Base-by-base conservation (phyloP, 2,113 vertebrate species). In the Pipra filicauda region DNA sequence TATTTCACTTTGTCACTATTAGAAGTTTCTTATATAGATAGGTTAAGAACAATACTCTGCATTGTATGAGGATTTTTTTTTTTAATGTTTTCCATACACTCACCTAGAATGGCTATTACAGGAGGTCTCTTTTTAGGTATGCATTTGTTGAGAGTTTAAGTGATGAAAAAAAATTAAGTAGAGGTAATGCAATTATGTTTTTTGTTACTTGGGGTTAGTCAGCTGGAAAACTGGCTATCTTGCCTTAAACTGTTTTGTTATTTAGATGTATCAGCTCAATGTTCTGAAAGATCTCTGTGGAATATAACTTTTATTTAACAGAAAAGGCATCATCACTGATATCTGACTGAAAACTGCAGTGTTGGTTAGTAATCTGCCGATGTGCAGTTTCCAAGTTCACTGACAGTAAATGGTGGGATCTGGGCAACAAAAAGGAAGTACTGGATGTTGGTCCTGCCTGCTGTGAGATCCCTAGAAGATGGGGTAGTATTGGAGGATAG, bases 1-100 rank as follows among this genome's bases (percentile, higher is more conserved):
- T 83, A 81, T 96, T 95, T 93, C 93, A 95, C 93, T 71, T 94
- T 97, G 88, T 93, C 94, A 91, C 91, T 97, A 93, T 96, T 94
- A 75, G 87, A 95, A 91, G 35, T 85, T 85, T 72, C 74, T 85
- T 65, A 23, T 15, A 26, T 15, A 21, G 67, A 30, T 12, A 76
- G 18, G 19, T 54, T 82, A 67, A 79, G 23, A 91, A 21, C 15
- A 71, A 55, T 62, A 39, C 16, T 70, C 31, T 54, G 12, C 59
- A 59, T 22, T 62, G 49, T 41, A 28, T 23, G 21, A 67, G 16
- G 78, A 54, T 4, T 26, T n/a, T 33, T 59, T 59, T 55, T 39
- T 41, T 44, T 62, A 43, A 23, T 55, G 15, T 3, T 91, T 92
- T 81, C 39, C 39, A 48, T 39, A 39, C 31, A 28, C 61, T 57